phyloP scores from a whole-genome alignment of 2,797 vertebrate genomes.

The Cichlasoma orientale region DNA sequence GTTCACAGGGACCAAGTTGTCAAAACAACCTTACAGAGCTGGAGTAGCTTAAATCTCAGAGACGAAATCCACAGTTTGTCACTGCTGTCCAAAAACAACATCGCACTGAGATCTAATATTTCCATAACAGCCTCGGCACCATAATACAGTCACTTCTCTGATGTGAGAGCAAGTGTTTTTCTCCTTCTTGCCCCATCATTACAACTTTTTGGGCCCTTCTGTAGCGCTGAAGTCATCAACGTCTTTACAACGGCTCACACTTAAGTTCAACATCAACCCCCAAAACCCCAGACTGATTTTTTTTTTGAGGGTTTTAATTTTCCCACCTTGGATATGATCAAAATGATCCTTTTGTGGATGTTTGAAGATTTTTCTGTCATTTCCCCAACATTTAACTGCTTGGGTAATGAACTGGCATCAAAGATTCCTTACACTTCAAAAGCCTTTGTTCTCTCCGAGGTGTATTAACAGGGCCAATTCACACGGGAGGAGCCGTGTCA shows the following conservation, averaged over 20 bases:
- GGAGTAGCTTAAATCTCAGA: slow-evolving; percentile 52
- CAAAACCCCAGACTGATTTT: slow-evolving; percentile 25
- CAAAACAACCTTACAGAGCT: slow-evolving; percentile 55
- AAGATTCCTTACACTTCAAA: slow-evolving; percentile 48
- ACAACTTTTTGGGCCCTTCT: neutral
- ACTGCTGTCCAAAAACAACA: slow-evolving; percentile 33
- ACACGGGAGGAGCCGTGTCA: neutral
- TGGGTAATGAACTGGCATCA: slow-evolving; percentile 34
- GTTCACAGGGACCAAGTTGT: slow-evolving; percentile 66
- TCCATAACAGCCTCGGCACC: slow-evolving; percentile 25
- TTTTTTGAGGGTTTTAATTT: slow-evolving; percentile 8
- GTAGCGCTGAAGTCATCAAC: neutral
- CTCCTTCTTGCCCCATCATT: neutral
- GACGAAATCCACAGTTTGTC: slow-evolving; percentile 44
- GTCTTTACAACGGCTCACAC: neutral
- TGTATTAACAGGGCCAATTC: slow-evolving; percentile 10
- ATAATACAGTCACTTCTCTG: slow-evolving; percentile 4
- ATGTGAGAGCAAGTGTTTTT: neutral
- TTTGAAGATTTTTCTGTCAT: slow-evolving; percentile 39
- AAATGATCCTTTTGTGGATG: slow-evolving; percentile 24
- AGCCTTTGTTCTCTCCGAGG: slow-evolving; percentile 35
- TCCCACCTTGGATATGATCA: slow-evolving; percentile 27
- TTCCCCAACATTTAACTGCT: slow-evolving; percentile 26
- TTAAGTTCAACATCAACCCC: slow-evolving; percentile 6
- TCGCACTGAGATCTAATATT: slow-evolving; percentile 29